Evolutionary conservation across 2,113 vertebrate species (phyloP).

Genomic region (Ceyx cyanopectus): DNA sequence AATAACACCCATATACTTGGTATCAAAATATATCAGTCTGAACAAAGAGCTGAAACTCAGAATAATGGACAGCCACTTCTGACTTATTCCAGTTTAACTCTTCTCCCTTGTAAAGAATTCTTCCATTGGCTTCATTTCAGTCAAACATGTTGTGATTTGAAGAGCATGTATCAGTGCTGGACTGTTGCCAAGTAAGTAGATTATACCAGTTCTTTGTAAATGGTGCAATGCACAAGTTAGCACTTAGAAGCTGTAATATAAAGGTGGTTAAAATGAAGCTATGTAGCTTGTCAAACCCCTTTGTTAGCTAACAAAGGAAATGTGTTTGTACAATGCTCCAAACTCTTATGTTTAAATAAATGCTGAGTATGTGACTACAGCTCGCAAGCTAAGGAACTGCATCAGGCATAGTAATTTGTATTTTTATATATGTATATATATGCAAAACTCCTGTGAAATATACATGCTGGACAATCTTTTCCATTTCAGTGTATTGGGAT

Average conservation of each 20-base stretch:
- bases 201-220: conserved; percentile 17
- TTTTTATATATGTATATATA: neutral
- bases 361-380: neutral
- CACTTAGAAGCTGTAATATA: neutral
- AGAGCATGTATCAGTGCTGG: conserved; percentile 33
- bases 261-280: neutral
- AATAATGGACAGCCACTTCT: neutral
- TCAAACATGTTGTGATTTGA: conserved; percentile 37
- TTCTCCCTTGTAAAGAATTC: conserved; percentile 14
- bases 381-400: neutral
- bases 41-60: conserved; percentile 12
- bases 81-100: neutral
- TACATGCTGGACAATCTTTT: neutral
- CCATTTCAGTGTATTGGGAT: neutral
- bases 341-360: neutral
- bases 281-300: conserved; percentile 14
- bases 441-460: neutral
- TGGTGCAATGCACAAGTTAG: conserved; percentile 30
- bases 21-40: neutral
- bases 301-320: conserved; percentile 29
- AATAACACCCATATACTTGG: neutral
- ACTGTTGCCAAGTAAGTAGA: conserved; percentile 21
- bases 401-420: neutral
- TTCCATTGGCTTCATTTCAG: conserved; percentile 44
- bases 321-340: neutral